Conservation (phyloP, 2,888 invertebrate genomes). For the Cosmia pyralina region DNA sequence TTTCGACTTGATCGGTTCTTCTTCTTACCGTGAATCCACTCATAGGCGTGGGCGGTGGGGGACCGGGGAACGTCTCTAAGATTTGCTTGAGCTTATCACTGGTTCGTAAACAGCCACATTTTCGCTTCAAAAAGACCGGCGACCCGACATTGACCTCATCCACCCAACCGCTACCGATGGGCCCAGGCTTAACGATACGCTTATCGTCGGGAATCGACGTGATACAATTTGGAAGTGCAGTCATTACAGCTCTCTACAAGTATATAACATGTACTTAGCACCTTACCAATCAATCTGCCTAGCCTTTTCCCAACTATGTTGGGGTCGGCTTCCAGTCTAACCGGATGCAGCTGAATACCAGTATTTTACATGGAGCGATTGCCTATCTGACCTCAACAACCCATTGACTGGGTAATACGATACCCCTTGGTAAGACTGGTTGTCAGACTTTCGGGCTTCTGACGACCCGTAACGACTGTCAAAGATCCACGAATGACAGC, state of each 20-base stretch:
- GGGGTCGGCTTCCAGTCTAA: no score
- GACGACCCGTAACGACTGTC: no score
- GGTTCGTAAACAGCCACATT: conserved; percentile 81
- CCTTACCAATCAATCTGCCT: no score
- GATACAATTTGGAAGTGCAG: neutral
- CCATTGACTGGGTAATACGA: no score
- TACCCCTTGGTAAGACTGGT: no score
- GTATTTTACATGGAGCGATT: no score
- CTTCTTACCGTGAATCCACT: neutral
- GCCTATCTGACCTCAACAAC: no score
- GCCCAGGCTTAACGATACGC: neutral
- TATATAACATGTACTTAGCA: neutral
- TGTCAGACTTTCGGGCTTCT: no score
- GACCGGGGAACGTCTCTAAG: conserved; percentile 75
- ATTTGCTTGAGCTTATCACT: conserved; percentile 82
- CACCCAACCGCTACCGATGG: neutral
- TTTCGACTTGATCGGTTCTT: neutral
- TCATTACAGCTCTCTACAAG: conserved; percentile 33
- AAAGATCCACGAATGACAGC: no score
- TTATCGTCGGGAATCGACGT: neutral
- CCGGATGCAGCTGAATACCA: no score
- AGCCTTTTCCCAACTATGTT: no score
- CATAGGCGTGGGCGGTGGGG: conserved; percentile 77
- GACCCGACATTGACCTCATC: conserved; percentile 11
- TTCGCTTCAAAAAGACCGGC: conserved; percentile 66